Evolutionary conservation across 2,888 invertebrate species (phyloP), one percentile per base, ranked within the genome.

Genomic region (Argyresthia albistria): DNA sequence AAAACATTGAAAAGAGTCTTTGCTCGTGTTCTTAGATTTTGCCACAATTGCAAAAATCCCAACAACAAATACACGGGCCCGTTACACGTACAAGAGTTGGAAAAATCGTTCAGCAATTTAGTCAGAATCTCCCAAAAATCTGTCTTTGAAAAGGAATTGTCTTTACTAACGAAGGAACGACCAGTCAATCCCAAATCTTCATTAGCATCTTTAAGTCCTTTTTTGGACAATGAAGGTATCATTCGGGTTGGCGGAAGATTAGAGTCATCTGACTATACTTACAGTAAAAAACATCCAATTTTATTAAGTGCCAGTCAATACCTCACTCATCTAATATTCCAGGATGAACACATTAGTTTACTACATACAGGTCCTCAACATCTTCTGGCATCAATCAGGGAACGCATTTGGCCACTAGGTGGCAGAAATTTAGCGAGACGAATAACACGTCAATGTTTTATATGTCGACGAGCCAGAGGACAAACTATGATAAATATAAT

Each of bases 231-330:
- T 37, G 11, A 46, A 6, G 50, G 52, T 8, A 9, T 54, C 3
- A 10, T 54, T 9, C 14, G 55, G 35, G 53, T 53, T 1, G 54
- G 55, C 15, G 55, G 57, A n/a, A 37, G 55, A 1, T 39, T 57
- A 6, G 39, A 46, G 2, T 39, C 52, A 2, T 46, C 46, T 8
- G 46, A 16, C 25, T 52, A 9, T 42, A 1, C 11, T n/a, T 52
- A 46, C 39, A 46, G 46, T 36, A 52, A 52, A 47, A 46, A 47
- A 39, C 46, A 52, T 25, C 52, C 46, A 8, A 49, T 49, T 2
- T 14, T 53, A 10, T 10, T 53, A 36, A 11, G 43, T 25, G 36
- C 14, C 15, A 48, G 8, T 11, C 49, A 49, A 43, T 4, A 43
- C 15, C n/a, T 42, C 6, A 50, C 42, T 50, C 2, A 16, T 15